Percentiles rank a stretch among this genome's conserved stretches.
These are phyloP conservation scores for Zele albiditarsus DNA, from an alignment of 2,888 invertebrate genomes.

Conservation along the genomic window DNA sequence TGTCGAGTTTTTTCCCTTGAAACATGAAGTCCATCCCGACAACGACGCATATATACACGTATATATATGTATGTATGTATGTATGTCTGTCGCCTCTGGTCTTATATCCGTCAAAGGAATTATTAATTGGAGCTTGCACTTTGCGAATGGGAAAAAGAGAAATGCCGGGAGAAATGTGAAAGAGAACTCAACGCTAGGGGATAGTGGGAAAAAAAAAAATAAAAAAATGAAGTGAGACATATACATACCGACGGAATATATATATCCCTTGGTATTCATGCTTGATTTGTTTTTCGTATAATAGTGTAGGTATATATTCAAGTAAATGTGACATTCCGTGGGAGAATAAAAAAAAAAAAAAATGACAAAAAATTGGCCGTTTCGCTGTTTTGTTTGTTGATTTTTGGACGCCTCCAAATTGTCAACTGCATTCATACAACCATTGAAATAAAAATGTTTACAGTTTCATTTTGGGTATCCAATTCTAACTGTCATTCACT, in stretches of 20 bases:
- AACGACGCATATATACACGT: slow-evolving; percentile 6
- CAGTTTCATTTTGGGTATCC: not conserved
- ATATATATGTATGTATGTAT: not conserved
- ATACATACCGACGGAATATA: not conserved
- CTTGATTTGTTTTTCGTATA: not conserved
- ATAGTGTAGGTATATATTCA: not conserved
- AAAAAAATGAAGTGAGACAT: not conserved
- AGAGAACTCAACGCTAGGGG: slow-evolving; percentile 7
- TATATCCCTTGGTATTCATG: not conserved
- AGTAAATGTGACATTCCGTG: not conserved
- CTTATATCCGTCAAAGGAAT: slow-evolving; percentile 32
- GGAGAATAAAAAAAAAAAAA: not conserved
- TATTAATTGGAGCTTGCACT: slow-evolving; percentile 38
- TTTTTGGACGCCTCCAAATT: not conserved
- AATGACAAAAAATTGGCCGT: not conserved
- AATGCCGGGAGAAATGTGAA: slow-evolving; percentile 13
- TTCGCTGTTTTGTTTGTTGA: not conserved
- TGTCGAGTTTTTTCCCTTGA: slow-evolving; percentile 30
- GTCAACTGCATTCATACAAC: not conserved
- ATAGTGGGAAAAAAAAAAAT: not conserved
- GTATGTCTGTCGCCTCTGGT: not conserved
- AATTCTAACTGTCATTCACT: not conserved
- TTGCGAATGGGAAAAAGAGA: slow-evolving; percentile 28
- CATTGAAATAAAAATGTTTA: not conserved
- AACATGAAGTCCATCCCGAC: slow-evolving; percentile 2